A percentile compares a stretch with the other conserved stretches of the same genome.
Evolutionary conservation across 2,888 invertebrate species (phyloP).

Genomic region (Scaptomyza parva): DNA sequence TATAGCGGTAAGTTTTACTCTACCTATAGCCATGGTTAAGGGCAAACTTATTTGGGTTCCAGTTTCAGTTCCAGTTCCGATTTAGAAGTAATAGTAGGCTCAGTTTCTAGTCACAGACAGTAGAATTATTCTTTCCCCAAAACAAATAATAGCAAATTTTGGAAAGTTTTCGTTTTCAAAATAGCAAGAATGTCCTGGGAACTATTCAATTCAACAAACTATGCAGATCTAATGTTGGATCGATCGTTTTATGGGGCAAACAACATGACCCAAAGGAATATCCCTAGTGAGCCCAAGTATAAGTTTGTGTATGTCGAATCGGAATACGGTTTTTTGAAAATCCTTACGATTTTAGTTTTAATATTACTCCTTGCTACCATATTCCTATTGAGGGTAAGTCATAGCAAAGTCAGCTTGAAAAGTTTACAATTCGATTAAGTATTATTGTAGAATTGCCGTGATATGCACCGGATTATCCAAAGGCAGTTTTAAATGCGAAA

Average conservation of each 20-base stretch:
- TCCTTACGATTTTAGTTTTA: neutral
- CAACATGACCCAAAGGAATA: neutral
- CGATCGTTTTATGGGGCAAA: neutral
- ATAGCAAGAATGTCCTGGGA: neutral
- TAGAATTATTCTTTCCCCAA: too few relatives aligned
- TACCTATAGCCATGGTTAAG: too few relatives aligned
- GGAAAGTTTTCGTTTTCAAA: too few relatives aligned
- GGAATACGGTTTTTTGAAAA: neutral
- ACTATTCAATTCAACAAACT: neutral
- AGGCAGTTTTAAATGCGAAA: neutral
- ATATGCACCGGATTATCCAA: neutral
- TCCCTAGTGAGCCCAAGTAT: neutral
- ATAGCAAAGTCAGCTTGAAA: too few relatives aligned
- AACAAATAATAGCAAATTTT: too few relatives aligned
- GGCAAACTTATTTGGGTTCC: too few relatives aligned
- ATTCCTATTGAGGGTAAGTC: neutral
- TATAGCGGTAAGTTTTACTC: slow-evolving; percentile 52
- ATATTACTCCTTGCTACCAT: neutral
- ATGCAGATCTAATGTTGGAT: neutral
- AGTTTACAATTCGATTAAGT: neutral
- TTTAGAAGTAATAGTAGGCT: neutral
- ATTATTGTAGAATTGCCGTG: neutral
- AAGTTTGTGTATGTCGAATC: neutral
- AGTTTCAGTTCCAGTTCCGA: too few relatives aligned
- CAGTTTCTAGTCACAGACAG: neutral